phyloP scores from a whole-genome alignment of 2,113 vertebrate genomes.

The Catagonus wagneri region DNA sequence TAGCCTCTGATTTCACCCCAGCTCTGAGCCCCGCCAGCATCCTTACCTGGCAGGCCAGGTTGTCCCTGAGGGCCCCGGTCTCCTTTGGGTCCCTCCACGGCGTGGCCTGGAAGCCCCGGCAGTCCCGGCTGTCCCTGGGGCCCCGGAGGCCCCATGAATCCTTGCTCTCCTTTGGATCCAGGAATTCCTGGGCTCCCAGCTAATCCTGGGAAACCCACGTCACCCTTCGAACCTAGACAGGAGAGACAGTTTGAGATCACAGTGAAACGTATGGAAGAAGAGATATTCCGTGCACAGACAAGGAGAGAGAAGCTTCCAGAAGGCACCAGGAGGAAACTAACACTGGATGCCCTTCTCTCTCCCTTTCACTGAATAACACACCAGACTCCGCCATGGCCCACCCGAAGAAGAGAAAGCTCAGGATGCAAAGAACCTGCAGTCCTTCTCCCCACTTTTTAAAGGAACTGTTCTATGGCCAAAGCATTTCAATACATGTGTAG shows the following conservation, averaged over 20 bases:
- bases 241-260: not conserved
- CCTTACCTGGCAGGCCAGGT: slow-evolving; percentile 92
- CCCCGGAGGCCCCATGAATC: slow-evolving; percentile 89
- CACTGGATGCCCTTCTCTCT: too few relatives aligned
- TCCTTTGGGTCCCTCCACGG: slow-evolving; percentile 95
- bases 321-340: not conserved
- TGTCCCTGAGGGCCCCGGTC: slow-evolving; percentile 91
- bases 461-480: rapidly evolving
- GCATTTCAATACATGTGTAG: not conserved
- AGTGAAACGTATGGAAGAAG: not conserved
- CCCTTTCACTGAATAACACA: not conserved
- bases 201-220: slow-evolving; percentile 93
- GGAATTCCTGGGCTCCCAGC: slow-evolving; percentile 94
- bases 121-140: slow-evolving; percentile 91
- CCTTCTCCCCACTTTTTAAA: not conserved
- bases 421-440: not conserved
- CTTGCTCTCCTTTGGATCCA: slow-evolving; percentile 95
- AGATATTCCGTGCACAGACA: rapidly evolving
- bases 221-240: slow-evolving; percentile 93
- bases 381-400: rapidly evolving
- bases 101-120: slow-evolving; percentile 89
- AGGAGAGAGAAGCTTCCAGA: not conserved
- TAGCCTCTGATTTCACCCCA: too few relatives aligned
- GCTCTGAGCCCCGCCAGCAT: not conserved
- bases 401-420: not conserved